Evolutionary conservation across 2,113 vertebrate species (phyloP).

Genomic region (Neolamprologus variostigma): DNA sequence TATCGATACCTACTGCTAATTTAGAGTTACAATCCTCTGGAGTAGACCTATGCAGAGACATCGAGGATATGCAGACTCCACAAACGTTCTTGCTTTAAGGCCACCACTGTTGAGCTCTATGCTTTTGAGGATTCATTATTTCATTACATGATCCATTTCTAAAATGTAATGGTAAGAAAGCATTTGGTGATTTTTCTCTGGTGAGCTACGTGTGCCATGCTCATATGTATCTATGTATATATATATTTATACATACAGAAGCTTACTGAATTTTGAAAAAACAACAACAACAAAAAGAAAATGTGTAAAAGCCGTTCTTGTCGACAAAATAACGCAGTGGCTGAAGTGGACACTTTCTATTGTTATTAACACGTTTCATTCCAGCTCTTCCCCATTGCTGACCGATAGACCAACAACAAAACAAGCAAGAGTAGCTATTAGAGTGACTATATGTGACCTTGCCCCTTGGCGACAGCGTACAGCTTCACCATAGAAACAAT

Average conservation of each 20-base stretch:
- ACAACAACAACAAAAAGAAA: background rate
- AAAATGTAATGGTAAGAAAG: background rate
- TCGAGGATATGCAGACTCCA: background rate
- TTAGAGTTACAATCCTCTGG: background rate
- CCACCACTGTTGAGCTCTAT: background rate
- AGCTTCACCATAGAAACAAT: background rate
- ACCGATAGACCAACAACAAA: background rate
- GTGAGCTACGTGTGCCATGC: background rate
- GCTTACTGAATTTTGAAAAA: background rate
- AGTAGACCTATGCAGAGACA: background rate
- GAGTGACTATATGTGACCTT: background rate
- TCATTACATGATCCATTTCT: background rate
- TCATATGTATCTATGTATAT: background rate
- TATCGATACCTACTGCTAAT: background rate
- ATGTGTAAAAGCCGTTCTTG: background rate
- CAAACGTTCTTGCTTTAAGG: background rate
- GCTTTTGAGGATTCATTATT: background rate
- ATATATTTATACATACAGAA: background rate
- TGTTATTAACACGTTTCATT: background rate
- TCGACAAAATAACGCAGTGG: background rate
- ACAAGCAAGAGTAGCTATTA: background rate
- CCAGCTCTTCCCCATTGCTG: background rate
- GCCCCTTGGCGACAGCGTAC: background rate
- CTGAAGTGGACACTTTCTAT: background rate
- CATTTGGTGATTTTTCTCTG: background rate